phyloP scores from a whole-genome alignment of 2,888 invertebrate genomes.

The Metalampra italica region DNA sequence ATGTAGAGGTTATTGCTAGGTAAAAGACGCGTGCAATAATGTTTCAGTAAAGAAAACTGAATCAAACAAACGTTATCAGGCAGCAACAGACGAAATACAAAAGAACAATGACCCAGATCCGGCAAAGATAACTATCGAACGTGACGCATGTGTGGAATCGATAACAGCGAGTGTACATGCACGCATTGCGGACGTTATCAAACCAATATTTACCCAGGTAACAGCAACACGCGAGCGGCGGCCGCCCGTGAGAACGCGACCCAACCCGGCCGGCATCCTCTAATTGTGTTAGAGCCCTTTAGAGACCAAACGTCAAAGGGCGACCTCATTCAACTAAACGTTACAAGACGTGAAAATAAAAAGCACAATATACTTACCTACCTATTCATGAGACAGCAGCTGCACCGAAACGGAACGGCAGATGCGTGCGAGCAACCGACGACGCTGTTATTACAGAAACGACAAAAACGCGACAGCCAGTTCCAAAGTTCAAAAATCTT shows the following conservation, averaged over 20 bases:
- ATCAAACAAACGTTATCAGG: constrained; percentile 37
- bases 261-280: constrained; percentile 28
- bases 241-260: constrained; percentile 52
- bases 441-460: constrained; percentile 52
- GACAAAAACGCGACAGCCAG: constrained; percentile 46
- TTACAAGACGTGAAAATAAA: constrained; percentile 47
- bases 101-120: constrained; percentile 77
- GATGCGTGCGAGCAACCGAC: constrained; percentile 64
- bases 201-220: constrained; percentile 67
- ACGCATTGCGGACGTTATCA: constrained; percentile 68
- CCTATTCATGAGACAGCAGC: constrained; percentile 65
- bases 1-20: background rate
- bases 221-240: constrained; percentile 54
- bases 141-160: constrained; percentile 75
- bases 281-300: constrained; percentile 55
- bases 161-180: constrained; percentile 69
- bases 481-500: constrained; percentile 36
- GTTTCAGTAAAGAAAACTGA: constrained; percentile 16
- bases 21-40: background rate
- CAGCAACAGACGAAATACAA: constrained; percentile 55
- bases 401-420: constrained; percentile 66
- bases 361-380: constrained; percentile 49
- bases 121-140: constrained; percentile 70
- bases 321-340: constrained; percentile 42
- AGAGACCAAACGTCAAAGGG: constrained; percentile 37